phyloP scores from a whole-genome alignment of 1,140 invertebrate genomes.

The Coenobita brevimanus region DNA sequence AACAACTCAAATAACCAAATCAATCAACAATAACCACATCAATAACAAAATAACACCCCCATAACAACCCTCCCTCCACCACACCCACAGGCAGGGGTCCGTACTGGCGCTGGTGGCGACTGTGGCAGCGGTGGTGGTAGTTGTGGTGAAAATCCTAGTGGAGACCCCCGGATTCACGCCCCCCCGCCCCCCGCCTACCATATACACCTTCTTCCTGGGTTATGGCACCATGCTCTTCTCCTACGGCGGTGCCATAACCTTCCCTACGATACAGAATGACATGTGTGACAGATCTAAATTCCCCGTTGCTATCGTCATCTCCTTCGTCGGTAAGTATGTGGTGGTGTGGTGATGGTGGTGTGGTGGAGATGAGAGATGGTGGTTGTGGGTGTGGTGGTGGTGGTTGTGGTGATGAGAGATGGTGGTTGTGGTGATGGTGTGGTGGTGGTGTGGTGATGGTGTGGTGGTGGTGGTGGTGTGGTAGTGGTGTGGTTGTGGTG shows the following conservation, averaged over 20 bases:
- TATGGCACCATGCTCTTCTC: constrained; percentile 81
- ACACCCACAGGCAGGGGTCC: constrained; percentile 22
- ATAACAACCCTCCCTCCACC: neutral
- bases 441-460: too few relatives aligned
- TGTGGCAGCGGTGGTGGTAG: constrained; percentile 39
- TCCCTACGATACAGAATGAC: constrained; percentile 83
- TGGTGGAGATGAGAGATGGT: too few relatives aligned
- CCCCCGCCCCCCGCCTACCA: constrained; percentile 60
- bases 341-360: too few relatives aligned
- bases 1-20: too few relatives aligned
- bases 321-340: constrained; percentile 71
- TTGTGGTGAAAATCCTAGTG: constrained; percentile 11
- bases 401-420: too few relatives aligned
- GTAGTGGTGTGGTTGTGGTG: too few relatives aligned
- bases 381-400: too few relatives aligned
- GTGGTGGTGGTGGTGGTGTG: too few relatives aligned
- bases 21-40: too few relatives aligned
- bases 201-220: constrained; percentile 77
- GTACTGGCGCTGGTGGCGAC: constrained; percentile 48
- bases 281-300: constrained; percentile 71
- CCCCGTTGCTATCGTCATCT: constrained; percentile 68
- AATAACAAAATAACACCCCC: too few relatives aligned
- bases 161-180: neutral
- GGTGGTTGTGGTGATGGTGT: too few relatives aligned
- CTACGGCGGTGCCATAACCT: constrained; percentile 81